Evolutionary conservation across 2,888 invertebrate genomes (phyloP).

Genomic region (Acanthococcus lagerstroemiae): DNA sequence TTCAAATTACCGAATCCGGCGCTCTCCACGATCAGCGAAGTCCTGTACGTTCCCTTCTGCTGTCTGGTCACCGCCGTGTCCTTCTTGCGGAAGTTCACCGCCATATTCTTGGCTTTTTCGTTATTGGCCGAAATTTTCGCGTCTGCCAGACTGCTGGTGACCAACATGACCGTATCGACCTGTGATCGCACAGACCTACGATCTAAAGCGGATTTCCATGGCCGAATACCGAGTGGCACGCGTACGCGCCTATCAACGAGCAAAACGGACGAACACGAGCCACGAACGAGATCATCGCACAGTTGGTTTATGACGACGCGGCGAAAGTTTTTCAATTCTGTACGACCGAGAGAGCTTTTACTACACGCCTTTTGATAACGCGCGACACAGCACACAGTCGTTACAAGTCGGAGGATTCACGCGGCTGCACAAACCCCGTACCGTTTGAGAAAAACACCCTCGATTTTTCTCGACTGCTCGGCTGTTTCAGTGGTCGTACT

Average conservation of each 20-base stretch:
- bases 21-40: slow-evolving; percentile 14
- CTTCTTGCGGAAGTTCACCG: slow-evolving; percentile 1
- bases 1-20: background rate
- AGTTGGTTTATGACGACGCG: no score
- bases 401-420: slow-evolving; percentile 16
- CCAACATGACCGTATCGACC: slow-evolving; percentile 3
- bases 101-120: slow-evolving; percentile 5
- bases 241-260: no score
- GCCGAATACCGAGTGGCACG: no score
- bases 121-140: background rate
- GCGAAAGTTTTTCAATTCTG: no score
- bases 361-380: no score
- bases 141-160: slow-evolving; percentile 1
- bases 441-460: background rate
- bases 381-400: background rate
- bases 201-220: no score
- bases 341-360: no score
- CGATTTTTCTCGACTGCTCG: background rate
- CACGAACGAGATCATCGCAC: background rate
- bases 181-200: background rate
- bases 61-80: slow-evolving; percentile 13
- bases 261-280: background rate
- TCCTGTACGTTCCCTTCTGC: slow-evolving; percentile 6
- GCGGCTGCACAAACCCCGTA: slow-evolving; percentile 17
- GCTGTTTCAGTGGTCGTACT: background rate